phyloP scores from a whole-genome alignment of 2,797 vertebrate species.

The Chelon labrosus region DNA sequence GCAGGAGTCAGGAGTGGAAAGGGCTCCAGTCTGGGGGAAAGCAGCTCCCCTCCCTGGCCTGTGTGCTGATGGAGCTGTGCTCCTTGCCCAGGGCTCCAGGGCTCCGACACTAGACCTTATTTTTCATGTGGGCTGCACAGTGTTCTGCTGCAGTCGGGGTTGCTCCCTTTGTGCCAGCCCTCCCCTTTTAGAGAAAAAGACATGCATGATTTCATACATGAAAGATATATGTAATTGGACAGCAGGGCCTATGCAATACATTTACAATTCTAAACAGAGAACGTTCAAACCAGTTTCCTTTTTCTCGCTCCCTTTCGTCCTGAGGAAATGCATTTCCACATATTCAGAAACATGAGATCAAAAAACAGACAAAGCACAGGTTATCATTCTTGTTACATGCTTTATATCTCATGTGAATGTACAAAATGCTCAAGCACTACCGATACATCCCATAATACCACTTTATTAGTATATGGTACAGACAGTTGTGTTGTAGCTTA shows the following conservation, averaged over 20 bases:
- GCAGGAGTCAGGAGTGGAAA: slow-evolving; percentile 70
- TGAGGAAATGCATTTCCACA: slow-evolving; percentile 77
- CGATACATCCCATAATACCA: slow-evolving; percentile 41
- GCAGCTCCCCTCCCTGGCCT: slow-evolving; percentile 72
- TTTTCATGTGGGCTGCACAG: slow-evolving; percentile 84
- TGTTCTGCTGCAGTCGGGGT: slow-evolving; percentile 77
- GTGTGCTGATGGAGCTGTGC: slow-evolving; percentile 82
- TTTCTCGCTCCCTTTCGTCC: slow-evolving; percentile 60
- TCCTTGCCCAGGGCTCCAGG: slow-evolving; percentile 82
- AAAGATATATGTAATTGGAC: slow-evolving; percentile 91
- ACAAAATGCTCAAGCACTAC: slow-evolving; percentile 35
- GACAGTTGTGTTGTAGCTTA: slow-evolving; percentile 22
- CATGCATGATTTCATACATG: slow-evolving; percentile 89
- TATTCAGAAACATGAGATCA: slow-evolving; percentile 72
- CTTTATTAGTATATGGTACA: slow-evolving; percentile 45
- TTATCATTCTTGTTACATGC: slow-evolving; percentile 74
- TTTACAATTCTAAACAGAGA: slow-evolving; percentile 88
- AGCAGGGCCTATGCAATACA: slow-evolving; percentile 81
- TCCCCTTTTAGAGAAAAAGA: slow-evolving; percentile 76
- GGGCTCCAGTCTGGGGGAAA: slow-evolving; percentile 72
- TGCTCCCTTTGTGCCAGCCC: slow-evolving; percentile 84
- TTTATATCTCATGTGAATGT: slow-evolving; percentile 67
- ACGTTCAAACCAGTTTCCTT: slow-evolving; percentile 69
- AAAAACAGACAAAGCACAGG: slow-evolving; percentile 71
- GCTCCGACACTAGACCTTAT: slow-evolving; percentile 82